A percentile compares a stretch with the other conserved stretches of the same genome.
phyloP scores from a whole-genome alignment of 2,888 invertebrate species.

The Stegophylla sp. region DNA sequence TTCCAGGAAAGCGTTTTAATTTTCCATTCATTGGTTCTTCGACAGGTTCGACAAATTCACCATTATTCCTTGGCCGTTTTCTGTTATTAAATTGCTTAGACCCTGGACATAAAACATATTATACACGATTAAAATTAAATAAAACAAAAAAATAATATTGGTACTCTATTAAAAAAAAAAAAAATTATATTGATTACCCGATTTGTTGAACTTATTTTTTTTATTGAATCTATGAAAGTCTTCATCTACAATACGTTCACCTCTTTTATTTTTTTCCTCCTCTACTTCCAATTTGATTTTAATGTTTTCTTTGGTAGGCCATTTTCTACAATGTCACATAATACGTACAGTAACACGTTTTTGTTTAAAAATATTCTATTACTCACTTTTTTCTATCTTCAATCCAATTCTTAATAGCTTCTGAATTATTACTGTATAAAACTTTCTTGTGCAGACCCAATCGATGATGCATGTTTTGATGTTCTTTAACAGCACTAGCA shows the following conservation, averaged over 20 bases:
- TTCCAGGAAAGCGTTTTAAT: slow-evolving; percentile 50
- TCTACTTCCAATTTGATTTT: slow-evolving; percentile 30
- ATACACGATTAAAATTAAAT: not conserved
- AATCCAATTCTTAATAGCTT: slow-evolving; percentile 50
- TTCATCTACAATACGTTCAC: slow-evolving; percentile 56
- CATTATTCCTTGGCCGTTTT: slow-evolving; percentile 27
- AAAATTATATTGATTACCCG: slow-evolving; percentile 3
- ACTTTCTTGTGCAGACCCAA: slow-evolving; percentile 49
- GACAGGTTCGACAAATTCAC: slow-evolving; percentile 15
- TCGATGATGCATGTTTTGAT: slow-evolving; percentile 55
- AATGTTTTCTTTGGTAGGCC: slow-evolving; percentile 49
- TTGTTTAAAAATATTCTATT: not conserved
- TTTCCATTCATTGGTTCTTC: slow-evolving; percentile 57
- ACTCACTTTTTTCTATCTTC: slow-evolving; percentile 52
- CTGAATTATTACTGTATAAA: slow-evolving; percentile 51
- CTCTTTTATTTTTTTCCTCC: slow-evolving; percentile 47
- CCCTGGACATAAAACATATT: slow-evolving; percentile 9
- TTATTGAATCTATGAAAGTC: slow-evolving; percentile 52
- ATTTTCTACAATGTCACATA: slow-evolving; percentile 19
- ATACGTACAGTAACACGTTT: not conserved
- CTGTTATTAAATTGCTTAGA: slow-evolving; percentile 38
- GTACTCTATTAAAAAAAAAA: not conserved
- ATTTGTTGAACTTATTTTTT: slow-evolving; percentile 36
- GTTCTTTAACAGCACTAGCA: slow-evolving; percentile 49
- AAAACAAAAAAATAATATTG: not conserved